These are phyloP conservation scores for Lepidochrysops patricia DNA, from an alignment of 2,888 invertebrate species.

Conservation along the genomic window DNA sequence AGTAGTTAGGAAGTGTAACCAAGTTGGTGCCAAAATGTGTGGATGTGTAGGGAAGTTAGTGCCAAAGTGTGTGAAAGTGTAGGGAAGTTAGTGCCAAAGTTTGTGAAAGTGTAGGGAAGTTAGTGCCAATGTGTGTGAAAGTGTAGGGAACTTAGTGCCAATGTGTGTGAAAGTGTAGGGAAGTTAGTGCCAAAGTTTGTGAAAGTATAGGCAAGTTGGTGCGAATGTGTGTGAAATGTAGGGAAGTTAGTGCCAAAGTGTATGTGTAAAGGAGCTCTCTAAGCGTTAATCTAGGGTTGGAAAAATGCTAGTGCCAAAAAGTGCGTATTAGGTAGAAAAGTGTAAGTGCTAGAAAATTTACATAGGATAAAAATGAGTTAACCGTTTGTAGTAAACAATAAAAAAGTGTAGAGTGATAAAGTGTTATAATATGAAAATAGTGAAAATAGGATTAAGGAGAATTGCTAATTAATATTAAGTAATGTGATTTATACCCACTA, in stretches of 20 bases:
- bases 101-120: background rate
- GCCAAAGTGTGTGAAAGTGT: background rate
- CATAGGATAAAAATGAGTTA: no score
- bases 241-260: background rate
- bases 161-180: background rate
- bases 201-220: background rate
- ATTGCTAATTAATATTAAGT: no score
- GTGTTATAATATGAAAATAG: no score
- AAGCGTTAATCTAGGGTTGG: background rate
- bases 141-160: background rate
- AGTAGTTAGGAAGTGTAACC: constrained; percentile 37
- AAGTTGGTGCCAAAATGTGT: constrained; percentile 2
- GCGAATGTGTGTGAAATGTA: background rate
- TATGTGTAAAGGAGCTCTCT: no score
- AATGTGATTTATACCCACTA: no score
- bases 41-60: constrained; percentile 14
- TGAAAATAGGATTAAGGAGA: no score
- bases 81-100: background rate
- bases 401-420: background rate
- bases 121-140: background rate
- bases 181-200: background rate
- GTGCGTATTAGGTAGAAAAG: background rate
- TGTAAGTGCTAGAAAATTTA: background rate
- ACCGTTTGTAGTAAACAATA: no score
- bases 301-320: background rate